A percentile compares a stretch with the other conserved stretches of the same genome.
Evolutionary conservation across 2,113 vertebrate genomes (phyloP).

Genomic region (Callaeas wilsoni): DNA sequence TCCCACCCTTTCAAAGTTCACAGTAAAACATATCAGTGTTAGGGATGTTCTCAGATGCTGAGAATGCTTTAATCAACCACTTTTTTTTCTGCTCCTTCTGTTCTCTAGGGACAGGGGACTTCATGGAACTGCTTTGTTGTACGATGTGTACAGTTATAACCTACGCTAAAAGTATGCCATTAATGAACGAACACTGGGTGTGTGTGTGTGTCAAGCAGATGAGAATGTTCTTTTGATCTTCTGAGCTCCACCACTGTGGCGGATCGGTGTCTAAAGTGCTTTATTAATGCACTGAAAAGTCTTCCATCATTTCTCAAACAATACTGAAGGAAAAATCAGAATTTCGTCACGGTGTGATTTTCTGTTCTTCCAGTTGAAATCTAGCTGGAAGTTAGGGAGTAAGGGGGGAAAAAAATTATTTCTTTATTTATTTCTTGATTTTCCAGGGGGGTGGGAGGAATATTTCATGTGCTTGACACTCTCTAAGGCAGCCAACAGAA

Average conservation of each 20-base stretch:
- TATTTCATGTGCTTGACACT: background rate
- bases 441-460: background rate
- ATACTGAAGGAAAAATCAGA: background rate
- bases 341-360: background rate
- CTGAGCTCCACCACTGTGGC: background rate
- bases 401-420: background rate
- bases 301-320: background rate
- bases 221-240: slow-evolving; percentile 31
- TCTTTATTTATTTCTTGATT: background rate
- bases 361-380: background rate
- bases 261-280: background rate
- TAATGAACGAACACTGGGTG: background rate
- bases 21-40: background rate
- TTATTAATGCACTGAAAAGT: background rate
- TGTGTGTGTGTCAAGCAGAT: background rate
- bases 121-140: background rate
- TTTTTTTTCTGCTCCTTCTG: background rate
- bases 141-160: background rate
- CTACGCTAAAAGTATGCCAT: background rate
- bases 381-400: background rate
- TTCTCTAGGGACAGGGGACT: background rate
- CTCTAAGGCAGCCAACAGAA: background rate
- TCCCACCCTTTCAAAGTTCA: background rate
- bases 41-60: background rate
- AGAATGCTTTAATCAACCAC: slow-evolving; percentile 16